Evolutionary conservation across 1,140 invertebrate genomes (phyloP), one percentile per base, ranked within the genome.

Genomic region (Leptopilina clavipes): DNA sequence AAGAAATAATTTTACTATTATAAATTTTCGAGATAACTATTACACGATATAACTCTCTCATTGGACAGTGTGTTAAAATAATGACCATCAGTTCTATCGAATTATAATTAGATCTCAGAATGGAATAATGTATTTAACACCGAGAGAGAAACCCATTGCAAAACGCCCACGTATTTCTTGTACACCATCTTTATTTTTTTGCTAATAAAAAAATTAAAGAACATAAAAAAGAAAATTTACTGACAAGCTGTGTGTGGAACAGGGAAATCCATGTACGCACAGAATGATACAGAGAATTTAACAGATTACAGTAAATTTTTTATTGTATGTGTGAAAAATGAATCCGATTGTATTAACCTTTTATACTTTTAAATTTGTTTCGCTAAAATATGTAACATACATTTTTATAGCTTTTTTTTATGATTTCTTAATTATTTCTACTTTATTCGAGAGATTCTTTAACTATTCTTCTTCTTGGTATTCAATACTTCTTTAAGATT

Each of bases 21-120:
- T 65, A 12, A 65, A 65, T 19, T 65, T 25, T 5, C 11, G 19
- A 65, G 56, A 65, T 65, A 65, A 65, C 19, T 25, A 25, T 65
- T 65, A 65, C 56, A 65, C 22, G 56, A 19, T n/a, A 48, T 65
- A 65, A 25, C 22, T 65, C 56, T 65, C 22, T 25, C 56, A 65
- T 65, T 65, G 56, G 19, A 11, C 25, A 11, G 9, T 19, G 19
- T 12, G 56, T 65, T 65, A 65, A 65, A 65, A 25, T 65, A 65
- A 65, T 31, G 56, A 65, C 19, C 56, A 65, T 65, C 56, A 10
- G 18, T 22, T 65, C 18, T 65, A 65, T 65, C 19, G 56, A 65
- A 65, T 65, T 65, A 65, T 65, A 65, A 65, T 65, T 65, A 65
- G 19, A 65, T 65, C 22, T 25, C 9, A 65, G 56, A 65, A 65